Evolutionary conservation across 2,113 vertebrate species (phyloP), one percentile per base, ranked within the genome.

Genomic region (Gobiocypris rarus): DNA sequence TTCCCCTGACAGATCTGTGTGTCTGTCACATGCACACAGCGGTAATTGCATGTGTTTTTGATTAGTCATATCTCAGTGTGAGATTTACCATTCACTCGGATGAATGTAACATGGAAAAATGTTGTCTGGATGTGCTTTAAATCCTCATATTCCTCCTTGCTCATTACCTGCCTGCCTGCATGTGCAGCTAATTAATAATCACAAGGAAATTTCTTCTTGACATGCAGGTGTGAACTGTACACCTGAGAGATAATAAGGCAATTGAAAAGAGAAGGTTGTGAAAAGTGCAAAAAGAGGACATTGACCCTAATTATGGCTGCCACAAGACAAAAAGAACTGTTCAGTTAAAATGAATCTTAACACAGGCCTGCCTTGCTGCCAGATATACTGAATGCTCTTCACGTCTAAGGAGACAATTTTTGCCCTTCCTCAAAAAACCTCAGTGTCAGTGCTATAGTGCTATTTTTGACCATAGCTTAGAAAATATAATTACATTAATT

Each of bases 111-210:
- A 50, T 50, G 4, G 2, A 38, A 7, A 38, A n/a, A 34, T 45
- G 10, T 19, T 2, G 2, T 54, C 58, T 59, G 10, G 58, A 10
- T 59, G 58, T 24, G 2, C 19, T 50, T 31, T 28, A 77, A 67
- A 11, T 19, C 45, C 26, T 69, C n/a, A 9, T 5, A 5, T 81
- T 61, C 22, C 24, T 74, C 61, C 77, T 31, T 65, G n/a, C 52
- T 75, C 28, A 85, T 54, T 81, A 67, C 70, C 45, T 75, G 71
- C 11, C 70, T 82, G 10, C 14, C 15, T 19, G 28, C 31, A 41
- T 45, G n/a, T 63, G 48, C 56, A 50, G 52, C 67, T 69, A 76
- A 85, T 82, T 86, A 86, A 82, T 48, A 24, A 38, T 50, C 45
- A 59, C 14, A 24, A 85, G 54, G 50, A 65, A 59, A 41, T 82